A percentile compares a stretch with the other conserved stretches of the same genome.
These are phyloP conservation scores for Mamestra brassicae DNA, from an alignment of 2,888 invertebrate genomes.

Conservation along the genomic window DNA sequence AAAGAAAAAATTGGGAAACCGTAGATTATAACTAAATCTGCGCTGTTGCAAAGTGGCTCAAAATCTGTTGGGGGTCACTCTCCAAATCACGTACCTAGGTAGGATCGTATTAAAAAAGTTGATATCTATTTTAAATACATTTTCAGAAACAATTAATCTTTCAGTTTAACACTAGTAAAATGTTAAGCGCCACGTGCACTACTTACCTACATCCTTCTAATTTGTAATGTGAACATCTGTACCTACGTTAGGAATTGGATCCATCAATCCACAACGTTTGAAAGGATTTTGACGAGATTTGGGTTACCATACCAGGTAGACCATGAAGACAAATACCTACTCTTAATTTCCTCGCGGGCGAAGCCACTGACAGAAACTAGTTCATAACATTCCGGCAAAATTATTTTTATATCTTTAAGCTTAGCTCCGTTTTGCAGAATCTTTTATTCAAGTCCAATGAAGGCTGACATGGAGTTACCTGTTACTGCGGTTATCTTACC, in stretches of 20 bases:
- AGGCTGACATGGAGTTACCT: conserved; percentile 68
- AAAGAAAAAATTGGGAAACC: not conserved
- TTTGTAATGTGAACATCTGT: not conserved
- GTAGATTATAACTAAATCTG: not conserved
- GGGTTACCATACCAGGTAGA: not conserved
- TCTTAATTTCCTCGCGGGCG: too few species aligned
- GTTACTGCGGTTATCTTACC: conserved; percentile 51
- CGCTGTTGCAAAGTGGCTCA: too few species aligned
- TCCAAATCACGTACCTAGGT: not conserved
- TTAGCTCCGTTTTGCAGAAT: conserved; percentile 63
- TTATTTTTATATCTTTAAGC: conserved; percentile 13
- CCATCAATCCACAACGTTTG: not conserved
- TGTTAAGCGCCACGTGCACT: not conserved
- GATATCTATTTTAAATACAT: too few species aligned
- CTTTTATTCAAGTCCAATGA: conserved; percentile 54
- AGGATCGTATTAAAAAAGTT: too few species aligned
- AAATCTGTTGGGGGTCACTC: not conserved
- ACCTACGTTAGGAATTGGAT: not conserved
- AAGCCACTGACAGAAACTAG: too few species aligned
- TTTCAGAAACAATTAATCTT: not conserved
- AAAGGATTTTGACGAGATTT: not conserved
- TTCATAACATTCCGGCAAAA: too few species aligned
- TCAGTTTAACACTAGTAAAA: not conserved
- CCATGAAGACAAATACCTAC: too few species aligned
- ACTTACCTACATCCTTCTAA: not conserved